Percentiles rank a stretch among this genome's conserved stretches.
These are phyloP conservation scores for Spea bombifrons DNA, from an alignment of 2,113 vertebrate genomes.

Conservation along the genomic window DNA sequence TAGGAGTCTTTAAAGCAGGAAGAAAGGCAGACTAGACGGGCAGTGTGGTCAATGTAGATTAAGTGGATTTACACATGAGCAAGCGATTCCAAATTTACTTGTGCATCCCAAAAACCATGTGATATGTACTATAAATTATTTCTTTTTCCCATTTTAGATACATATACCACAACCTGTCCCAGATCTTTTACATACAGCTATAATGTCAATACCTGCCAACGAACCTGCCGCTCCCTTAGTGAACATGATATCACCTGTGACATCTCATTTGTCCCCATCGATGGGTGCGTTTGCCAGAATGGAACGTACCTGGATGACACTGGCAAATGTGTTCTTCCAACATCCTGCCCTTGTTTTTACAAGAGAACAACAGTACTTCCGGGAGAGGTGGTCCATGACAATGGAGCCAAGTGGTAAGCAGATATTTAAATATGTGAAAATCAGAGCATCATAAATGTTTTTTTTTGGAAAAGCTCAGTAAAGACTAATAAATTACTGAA, in stretches of 20 bases:
- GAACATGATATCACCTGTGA: constrained; percentile 71
- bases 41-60: too few species aligned
- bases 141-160: constrained; percentile 52
- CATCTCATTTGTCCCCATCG: constrained; percentile 70
- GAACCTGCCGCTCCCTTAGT: constrained; percentile 78
- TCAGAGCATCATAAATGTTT: too few species aligned
- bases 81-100: too few species aligned
- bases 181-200: constrained; percentile 64
- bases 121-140: too few species aligned
- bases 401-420: constrained; percentile 61
- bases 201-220: constrained; percentile 69
- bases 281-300: constrained; percentile 78
- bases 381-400: constrained; percentile 59
- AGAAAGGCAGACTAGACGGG: too few species aligned
- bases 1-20: too few species aligned
- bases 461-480: too few species aligned
- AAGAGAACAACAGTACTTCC: constrained; percentile 57
- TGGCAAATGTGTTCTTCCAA: constrained; percentile 69
- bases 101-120: too few species aligned
- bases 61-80: too few species aligned
- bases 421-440: too few species aligned
- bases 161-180: constrained; percentile 63
- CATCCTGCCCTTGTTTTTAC: constrained; percentile 76
- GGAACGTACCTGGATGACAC: constrained; percentile 76
- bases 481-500: too few species aligned